Conservation (phyloP, 2,888 invertebrate genomes). For the Drosophila heteroneura region DNA sequence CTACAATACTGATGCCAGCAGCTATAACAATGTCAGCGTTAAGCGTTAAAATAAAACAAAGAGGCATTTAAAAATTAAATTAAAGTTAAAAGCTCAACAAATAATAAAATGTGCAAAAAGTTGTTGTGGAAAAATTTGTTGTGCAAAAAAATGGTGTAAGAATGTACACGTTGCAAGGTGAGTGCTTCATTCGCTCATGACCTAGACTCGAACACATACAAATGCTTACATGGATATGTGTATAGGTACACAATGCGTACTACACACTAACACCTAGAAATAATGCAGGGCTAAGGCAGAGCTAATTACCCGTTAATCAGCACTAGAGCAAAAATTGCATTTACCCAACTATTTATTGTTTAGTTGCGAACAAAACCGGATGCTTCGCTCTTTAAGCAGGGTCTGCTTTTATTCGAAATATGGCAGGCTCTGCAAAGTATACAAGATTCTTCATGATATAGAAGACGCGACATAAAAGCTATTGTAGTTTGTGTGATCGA, state of each 20-base stretch:
- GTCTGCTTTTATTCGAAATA: not conserved
- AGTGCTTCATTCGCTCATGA: not conserved
- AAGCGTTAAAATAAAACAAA: constrained; percentile 65
- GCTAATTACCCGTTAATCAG: not conserved
- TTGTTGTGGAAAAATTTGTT: constrained; percentile 34
- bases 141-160: constrained; percentile 1
- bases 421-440: not conserved
- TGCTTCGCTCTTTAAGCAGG: not conserved
- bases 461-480: not conserved
- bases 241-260: not conserved
- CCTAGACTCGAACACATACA: not conserved
- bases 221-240: not conserved
- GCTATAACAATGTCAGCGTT: constrained; percentile 42
- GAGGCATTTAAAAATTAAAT: constrained; percentile 78
- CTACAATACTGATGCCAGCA: constrained; percentile 19
- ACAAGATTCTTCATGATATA: not conserved
- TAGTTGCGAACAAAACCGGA: not conserved
- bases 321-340: not conserved
- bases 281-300: not conserved
- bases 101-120: constrained; percentile 64
- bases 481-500: not conserved
- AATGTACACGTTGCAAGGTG: not conserved
- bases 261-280: not conserved
- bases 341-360: not conserved
- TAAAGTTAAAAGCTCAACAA: constrained; percentile 76